phyloP scores from a whole-genome alignment of 2,113 vertebrate genomes.

The Urocolius indicus region DNA sequence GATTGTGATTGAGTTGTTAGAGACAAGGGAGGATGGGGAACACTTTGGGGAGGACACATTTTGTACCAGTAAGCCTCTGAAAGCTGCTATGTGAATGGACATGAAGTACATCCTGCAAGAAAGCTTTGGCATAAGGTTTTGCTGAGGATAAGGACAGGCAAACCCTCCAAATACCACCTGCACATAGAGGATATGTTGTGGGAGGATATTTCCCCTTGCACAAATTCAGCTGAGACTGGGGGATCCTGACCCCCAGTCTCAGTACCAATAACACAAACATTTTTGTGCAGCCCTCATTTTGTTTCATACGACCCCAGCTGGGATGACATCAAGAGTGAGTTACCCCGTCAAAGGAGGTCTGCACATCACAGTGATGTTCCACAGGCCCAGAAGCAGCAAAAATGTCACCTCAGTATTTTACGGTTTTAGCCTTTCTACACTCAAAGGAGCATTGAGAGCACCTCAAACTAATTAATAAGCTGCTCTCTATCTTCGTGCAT shows the following conservation, averaged over 20 bases:
- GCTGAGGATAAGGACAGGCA: background rate
- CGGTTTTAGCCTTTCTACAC: background rate
- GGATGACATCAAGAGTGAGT: background rate
- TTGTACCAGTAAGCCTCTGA: background rate
- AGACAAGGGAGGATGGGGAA: background rate
- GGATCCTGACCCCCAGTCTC: background rate
- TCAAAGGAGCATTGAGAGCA: slow-evolving; percentile 15
- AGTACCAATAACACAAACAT: background rate
- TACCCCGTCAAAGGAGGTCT: background rate
- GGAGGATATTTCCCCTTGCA: background rate
- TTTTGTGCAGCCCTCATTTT: background rate
- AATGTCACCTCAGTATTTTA: background rate
- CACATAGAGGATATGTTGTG: background rate
- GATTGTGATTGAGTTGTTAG: background rate
- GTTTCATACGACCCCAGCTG: background rate
- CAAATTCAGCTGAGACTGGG: background rate
- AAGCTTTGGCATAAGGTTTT: background rate
- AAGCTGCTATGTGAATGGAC: background rate
- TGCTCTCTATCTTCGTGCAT: slow-evolving; percentile 39
- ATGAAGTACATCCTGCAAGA: background rate
- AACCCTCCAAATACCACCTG: background rate
- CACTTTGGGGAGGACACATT: background rate
- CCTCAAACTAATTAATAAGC: slow-evolving; percentile 56
- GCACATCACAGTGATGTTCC: background rate
- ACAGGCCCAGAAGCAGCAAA: background rate